phyloP scores from a whole-genome alignment of 1,140 invertebrate species.

The Atta texana region DNA sequence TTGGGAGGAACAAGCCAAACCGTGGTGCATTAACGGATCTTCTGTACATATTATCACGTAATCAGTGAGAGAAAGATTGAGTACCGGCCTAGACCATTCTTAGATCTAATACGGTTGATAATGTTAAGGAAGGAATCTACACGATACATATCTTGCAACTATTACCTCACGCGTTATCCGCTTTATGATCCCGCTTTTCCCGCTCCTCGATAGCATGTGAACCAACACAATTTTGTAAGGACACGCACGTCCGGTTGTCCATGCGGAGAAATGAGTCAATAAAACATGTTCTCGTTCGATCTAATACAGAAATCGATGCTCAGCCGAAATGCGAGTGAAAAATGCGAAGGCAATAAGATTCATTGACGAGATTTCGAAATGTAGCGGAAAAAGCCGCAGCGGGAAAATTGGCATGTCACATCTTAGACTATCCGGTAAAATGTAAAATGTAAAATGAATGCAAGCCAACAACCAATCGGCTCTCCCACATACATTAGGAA shows the following conservation, averaged over 20 bases:
- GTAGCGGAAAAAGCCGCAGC: conserved; percentile 44
- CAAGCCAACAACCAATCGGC: conserved; percentile 77
- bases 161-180: conserved; percentile 32
- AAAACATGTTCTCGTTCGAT: conserved; percentile 19
- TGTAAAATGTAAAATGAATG: conserved; percentile 74
- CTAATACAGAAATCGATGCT: conserved; percentile 12
- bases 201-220: not conserved
- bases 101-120: conserved; percentile 64
- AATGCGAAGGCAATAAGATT: conserved; percentile 40
- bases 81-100: conserved; percentile 52
- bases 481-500: conserved; percentile 83
- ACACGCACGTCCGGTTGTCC: not conserved
- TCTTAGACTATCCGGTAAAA: conserved; percentile 77
- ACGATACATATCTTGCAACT: conserved; percentile 51
- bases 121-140: conserved; percentile 57
- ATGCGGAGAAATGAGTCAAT: not conserved
- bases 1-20: not conserved
- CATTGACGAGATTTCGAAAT: conserved; percentile 58
- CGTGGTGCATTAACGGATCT: conserved; percentile 48
- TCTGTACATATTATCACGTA: conserved; percentile 61
- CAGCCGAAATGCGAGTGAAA: conserved; percentile 5
- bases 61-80: conserved; percentile 62
- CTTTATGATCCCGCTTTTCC: conserved; percentile 16
- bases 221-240: not conserved
- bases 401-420: conserved; percentile 77